These are phyloP conservation scores for Aphelocoma coerulescens DNA, from an alignment of 2,113 vertebrate species.

Conservation along the genomic window DNA sequence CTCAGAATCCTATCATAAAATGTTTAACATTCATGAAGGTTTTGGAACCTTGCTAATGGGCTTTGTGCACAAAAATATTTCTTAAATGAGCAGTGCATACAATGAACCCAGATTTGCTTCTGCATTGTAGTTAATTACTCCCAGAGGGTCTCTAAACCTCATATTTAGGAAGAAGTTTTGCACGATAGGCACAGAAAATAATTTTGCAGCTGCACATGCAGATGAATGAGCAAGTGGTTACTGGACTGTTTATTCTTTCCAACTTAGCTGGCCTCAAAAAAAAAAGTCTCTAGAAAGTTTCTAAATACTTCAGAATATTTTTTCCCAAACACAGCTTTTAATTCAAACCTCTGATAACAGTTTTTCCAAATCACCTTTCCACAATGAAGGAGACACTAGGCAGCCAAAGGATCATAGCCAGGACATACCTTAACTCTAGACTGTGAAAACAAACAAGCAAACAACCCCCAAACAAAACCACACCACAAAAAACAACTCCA, in stretches of 20 bases:
- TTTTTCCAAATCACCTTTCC: not conserved
- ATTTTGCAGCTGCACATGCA: slow-evolving; percentile 34
- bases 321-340: not conserved
- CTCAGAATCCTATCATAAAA: not conserved
- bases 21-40: slow-evolving; percentile 14
- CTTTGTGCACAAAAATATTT: not conserved
- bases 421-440: not conserved
- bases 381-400: not conserved
- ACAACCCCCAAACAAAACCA: not conserved
- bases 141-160: slow-evolving; percentile 43
- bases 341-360: not conserved
- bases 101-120: slow-evolving; percentile 44
- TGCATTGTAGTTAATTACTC: slow-evolving; percentile 36
- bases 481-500: not conserved
- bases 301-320: not conserved
- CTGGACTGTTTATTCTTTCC: not conserved
- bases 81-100: not conserved
- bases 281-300: not conserved
- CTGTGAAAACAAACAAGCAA: too few relatives aligned
- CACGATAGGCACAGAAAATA: slow-evolving; percentile 26
- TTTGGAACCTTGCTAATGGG: slow-evolving; percentile 10
- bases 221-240: slow-evolving; percentile 5
- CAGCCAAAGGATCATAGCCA: not conserved
- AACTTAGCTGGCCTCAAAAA: not conserved
- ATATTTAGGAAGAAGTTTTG: slow-evolving; percentile 29